Evolutionary conservation across 2,888 invertebrate species (phyloP).

Genomic region (Hecatera dysodea): DNA sequence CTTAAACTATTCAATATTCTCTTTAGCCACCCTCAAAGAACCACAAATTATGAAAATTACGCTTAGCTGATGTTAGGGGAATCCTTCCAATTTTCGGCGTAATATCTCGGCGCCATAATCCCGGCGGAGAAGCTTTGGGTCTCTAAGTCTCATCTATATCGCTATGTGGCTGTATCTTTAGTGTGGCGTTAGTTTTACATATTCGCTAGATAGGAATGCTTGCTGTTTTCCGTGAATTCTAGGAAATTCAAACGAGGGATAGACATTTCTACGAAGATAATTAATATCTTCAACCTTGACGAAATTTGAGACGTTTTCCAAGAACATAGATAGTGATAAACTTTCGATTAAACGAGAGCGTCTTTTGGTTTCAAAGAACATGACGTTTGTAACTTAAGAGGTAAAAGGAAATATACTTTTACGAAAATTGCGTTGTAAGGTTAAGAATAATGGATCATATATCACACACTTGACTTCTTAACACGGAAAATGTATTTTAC

Average conservation of each 20-base stretch:
- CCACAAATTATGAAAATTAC: slow-evolving; percentile 55
- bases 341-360: slow-evolving; percentile 1
- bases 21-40: slow-evolving; percentile 5
- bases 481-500: slow-evolving; percentile 1
- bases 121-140: slow-evolving; percentile 18
- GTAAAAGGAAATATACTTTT: background rate
- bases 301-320: background rate
- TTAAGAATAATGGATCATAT: background rate
- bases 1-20: slow-evolving; percentile 14
- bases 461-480: background rate
- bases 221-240: slow-evolving; percentile 1
- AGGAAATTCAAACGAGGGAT: background rate
- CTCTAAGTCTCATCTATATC: slow-evolving; percentile 42
- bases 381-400: background rate
- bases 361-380: background rate
- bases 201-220: slow-evolving; percentile 7
- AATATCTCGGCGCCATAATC: slow-evolving; percentile 56
- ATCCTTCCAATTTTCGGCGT: slow-evolving; percentile 56
- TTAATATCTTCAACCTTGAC: background rate
- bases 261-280: background rate
- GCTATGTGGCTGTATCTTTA: slow-evolving; percentile 20
- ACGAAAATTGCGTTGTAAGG: background rate
- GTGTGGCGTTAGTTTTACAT: slow-evolving; percentile 27
- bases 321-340: background rate
- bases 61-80: slow-evolving; percentile 40